Conservation (phyloP, 2,113 vertebrate genomes). For the Pygoscelis antarcticus region DNA sequence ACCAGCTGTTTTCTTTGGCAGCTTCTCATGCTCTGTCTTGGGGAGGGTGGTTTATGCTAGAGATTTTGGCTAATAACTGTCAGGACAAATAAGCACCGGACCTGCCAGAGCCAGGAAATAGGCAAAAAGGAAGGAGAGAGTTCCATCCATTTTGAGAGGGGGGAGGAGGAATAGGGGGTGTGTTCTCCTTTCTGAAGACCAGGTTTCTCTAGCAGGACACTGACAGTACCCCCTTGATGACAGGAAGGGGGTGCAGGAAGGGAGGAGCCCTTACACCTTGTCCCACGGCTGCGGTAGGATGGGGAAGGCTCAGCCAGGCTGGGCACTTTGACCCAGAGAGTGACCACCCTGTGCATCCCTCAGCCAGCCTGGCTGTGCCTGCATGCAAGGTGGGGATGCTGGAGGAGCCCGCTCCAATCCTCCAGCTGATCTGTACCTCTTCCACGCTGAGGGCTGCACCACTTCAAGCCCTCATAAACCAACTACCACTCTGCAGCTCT, state of each 20-base stretch:
- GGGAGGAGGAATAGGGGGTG: neutral
- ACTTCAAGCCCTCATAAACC: neutral
- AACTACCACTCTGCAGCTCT: neutral
- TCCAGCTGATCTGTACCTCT: neutral
- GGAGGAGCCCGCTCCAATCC: neutral
- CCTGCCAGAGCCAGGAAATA: neutral
- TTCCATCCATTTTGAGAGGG: neutral
- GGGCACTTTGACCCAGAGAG: neutral
- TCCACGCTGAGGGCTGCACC: neutral
- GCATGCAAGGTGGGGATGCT: neutral
- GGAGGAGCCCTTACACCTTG: neutral
- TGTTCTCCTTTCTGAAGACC: neutral
- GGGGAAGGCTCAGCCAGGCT: neutral
- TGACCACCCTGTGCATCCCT: rapidly evolving
- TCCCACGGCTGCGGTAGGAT: neutral
- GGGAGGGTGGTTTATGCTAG: neutral
- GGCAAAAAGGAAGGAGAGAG: neutral
- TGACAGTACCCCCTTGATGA: neutral
- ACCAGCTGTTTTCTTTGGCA: neutral
- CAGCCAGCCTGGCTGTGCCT: neutral
- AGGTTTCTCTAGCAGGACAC: neutral
- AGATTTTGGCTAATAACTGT: neutral
- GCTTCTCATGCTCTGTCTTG: neutral
- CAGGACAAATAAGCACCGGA: neutral
- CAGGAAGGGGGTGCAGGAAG: neutral